These are phyloP conservation scores for Galeopterus variegatus DNA, from an alignment of 2,113 vertebrate species.

Conservation along the genomic window DNA sequence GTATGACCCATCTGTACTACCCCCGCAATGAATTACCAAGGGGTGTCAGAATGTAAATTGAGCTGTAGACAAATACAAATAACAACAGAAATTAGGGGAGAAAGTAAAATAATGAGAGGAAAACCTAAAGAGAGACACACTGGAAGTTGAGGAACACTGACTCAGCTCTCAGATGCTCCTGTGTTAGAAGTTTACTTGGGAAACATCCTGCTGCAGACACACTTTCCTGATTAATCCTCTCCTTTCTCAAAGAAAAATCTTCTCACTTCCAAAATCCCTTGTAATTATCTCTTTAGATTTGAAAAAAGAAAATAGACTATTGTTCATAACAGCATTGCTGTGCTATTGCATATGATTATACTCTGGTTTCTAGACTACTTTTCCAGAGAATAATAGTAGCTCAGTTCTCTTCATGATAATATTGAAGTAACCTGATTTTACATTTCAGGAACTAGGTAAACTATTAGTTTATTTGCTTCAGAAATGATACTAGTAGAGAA, in stretches of 20 bases:
- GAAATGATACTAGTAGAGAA: constrained; percentile 3
- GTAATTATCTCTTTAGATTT: background rate
- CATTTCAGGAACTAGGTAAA: background rate
- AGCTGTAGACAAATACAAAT: background rate
- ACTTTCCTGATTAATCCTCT: background rate
- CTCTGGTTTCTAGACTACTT: background rate
- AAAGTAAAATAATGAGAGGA: background rate
- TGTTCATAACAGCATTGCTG: background rate
- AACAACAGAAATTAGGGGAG: background rate
- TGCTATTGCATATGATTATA: background rate
- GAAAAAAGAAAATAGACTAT: background rate
- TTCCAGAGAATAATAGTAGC: background rate
- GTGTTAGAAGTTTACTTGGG: background rate
- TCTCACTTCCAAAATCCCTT: background rate
- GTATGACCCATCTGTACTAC: background rate
- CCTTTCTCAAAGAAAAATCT: constrained; percentile 37
- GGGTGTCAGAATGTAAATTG: background rate
- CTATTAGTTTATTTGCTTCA: background rate
- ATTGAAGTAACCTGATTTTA: constrained; percentile 2
- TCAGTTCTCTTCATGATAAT: background rate
- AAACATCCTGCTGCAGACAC: constrained; percentile 15
- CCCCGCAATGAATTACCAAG: background rate
- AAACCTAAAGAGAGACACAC: background rate
- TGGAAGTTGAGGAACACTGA: background rate
- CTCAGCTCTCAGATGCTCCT: background rate